Base-by-base conservation (phyloP, 2,888 invertebrate species). In the Tricholauxania praeusta region DNA sequence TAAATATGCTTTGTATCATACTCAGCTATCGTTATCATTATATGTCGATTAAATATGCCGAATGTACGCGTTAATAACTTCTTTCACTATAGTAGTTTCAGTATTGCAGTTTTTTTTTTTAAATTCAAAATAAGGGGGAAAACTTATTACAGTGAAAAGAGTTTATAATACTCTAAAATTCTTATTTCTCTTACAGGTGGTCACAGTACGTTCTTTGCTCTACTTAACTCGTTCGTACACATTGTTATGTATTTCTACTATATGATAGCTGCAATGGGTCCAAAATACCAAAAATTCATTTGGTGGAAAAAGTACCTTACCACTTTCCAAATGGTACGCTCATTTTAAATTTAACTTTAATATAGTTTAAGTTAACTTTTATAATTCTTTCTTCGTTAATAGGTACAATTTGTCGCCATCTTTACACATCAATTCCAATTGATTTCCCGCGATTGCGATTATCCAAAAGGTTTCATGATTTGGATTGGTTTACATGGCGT, bases 281-380 rank as follows among this genome's bases (percentile, higher is more conserved):
- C 97, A 57, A 89, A 91, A 84, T 97, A 95, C 88, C 95, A 96
- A 88, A 96, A 96, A 87, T 97, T 92, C 87, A 93, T 97, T 81
- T 98, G 98, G 98, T 98, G 98, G 98, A 98, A 98, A 89, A 96
- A 95, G 85, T 95, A 98, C 88, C 92, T 98, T 82, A 98, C 98
- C 73, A 92, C 93, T 78, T 93, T 98, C 89, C 98, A 98, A 90
- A 97, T 98, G 93, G 96, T 96, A 90, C 88, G 70, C 47, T 51
- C 71, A 52, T 60, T 1, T 19, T 8, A 32, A 28, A 57, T 17
- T 48, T 65, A 63, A 51, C 15, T 17, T 51, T 51, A 72, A 52
- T 10, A 32, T n/a, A 28, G 53, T 15, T 19, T 65, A 62, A 57
- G 47, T 65, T 55, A 53, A 12, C 17, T 17, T 22, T 39, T 39